A percentile compares a stretch with the other conserved stretches of the same genome.
phyloP scores from a whole-genome alignment of 2,797 vertebrate species.

The Scarus forsteni region DNA sequence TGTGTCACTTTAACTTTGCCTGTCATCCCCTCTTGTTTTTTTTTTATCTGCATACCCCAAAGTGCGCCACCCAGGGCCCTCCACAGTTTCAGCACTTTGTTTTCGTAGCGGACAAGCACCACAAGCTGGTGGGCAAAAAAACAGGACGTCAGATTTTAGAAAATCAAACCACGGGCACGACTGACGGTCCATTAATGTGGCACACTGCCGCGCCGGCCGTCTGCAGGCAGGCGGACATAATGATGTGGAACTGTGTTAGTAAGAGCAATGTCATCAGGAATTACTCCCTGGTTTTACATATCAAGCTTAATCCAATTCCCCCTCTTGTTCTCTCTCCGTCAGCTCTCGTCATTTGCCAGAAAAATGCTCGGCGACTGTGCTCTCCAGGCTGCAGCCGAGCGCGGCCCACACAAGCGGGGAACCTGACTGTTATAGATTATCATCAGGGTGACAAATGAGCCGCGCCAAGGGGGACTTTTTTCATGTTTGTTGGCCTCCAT shows the following conservation, averaged over 20 bases:
- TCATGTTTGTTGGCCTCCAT: constrained; percentile 8
- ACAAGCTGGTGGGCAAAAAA: constrained; percentile 43
- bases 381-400: constrained; percentile 42
- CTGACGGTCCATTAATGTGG: constrained; percentile 41
- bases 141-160: constrained; percentile 36
- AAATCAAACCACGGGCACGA: constrained; percentile 46
- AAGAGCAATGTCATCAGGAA: constrained; percentile 59
- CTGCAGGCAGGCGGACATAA: constrained; percentile 43
- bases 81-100: constrained; percentile 29
- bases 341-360: constrained; percentile 41
- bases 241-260: constrained; percentile 52
- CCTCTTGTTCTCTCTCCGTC: constrained; percentile 12
- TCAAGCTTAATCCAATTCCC: constrained; percentile 39
- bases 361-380: constrained; percentile 32
- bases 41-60: neutral
- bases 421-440: constrained; percentile 68
- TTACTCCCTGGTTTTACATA: constrained; percentile 32
- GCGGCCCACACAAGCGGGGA: constrained; percentile 58
- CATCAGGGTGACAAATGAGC: constrained; percentile 74
- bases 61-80: constrained; percentile 15
- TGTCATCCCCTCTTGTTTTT: constrained; percentile 15
- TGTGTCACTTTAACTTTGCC: constrained; percentile 29
- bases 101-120: constrained; percentile 37
- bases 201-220: constrained; percentile 30
- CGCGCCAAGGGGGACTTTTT: constrained; percentile 9